Percentiles rank a stretch among this genome's conserved stretches.
phyloP scores from a whole-genome alignment of 2,888 invertebrate genomes.

The Lasioglossum morio region DNA sequence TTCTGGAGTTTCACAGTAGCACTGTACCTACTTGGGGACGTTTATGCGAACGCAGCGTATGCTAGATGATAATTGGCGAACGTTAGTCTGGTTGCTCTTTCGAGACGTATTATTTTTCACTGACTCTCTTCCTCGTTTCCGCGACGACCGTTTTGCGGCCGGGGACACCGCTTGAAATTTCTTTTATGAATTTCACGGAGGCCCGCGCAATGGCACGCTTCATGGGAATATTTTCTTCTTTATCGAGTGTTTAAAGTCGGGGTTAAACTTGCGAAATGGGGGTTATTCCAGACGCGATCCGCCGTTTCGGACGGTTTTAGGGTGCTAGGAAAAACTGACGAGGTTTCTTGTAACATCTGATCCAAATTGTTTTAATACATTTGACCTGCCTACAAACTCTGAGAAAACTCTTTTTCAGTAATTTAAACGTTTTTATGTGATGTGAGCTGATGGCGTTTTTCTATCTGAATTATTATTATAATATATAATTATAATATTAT shows the following conservation, averaged over 20 bases:
- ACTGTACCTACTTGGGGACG: conserved; percentile 27
- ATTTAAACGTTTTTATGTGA: neutral
- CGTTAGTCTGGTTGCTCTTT: conserved; percentile 46
- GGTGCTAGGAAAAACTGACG: neutral
- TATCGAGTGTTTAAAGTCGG: conserved; percentile 2
- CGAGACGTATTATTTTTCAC: conserved; percentile 39
- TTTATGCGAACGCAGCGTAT: conserved; percentile 26
- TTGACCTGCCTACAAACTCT: neutral
- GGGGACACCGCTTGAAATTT: conserved; percentile 15
- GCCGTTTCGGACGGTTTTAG: neutral
- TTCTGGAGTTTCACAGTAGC: neutral
- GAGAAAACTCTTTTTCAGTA: neutral
- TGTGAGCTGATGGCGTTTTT: neutral
- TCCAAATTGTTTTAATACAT: neutral
- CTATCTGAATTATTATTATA: neutral
- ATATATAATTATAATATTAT: no score
- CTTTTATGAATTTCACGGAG: conserved; percentile 8
- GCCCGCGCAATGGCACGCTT: neutral
- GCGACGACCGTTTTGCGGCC: conserved; percentile 20
- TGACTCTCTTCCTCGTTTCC: conserved; percentile 7
- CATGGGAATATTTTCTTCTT: conserved; percentile 1
- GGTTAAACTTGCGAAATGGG: neutral
- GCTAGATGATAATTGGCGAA: conserved; percentile 57
- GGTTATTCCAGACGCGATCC: neutral
- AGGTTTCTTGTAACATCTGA: neutral